phyloP scores from a whole-genome alignment of 1,140 invertebrate species.

The Meloidogyne hapla region DNA sequence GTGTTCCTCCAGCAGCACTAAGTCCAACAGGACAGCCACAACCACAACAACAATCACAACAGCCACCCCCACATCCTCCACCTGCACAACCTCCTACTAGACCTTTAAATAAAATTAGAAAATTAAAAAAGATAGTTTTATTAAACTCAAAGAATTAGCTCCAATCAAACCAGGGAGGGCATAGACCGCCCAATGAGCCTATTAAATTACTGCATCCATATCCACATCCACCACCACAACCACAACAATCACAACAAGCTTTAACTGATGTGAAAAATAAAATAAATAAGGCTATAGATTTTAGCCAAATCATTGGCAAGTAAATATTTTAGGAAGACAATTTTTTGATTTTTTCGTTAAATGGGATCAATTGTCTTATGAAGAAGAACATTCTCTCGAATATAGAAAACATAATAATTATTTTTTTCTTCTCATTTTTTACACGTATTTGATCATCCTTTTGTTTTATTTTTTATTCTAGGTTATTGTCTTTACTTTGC shows the following conservation, averaged over 20 bases:
- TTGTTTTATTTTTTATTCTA: not conserved
- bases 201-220: constrained; percentile 6
- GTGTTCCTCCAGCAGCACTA: constrained; percentile 3
- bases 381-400: too few species aligned
- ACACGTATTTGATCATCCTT: not conserved
- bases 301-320: not conserved
- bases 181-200: constrained; percentile 7
- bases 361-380: not conserved
- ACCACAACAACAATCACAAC: constrained; percentile 6
- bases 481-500: not conserved
- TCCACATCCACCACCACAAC: constrained; percentile 4
- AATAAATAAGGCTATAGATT: not conserved
- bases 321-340: not conserved
- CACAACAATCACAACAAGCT: constrained; percentile 22
- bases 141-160: not conserved
- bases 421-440: not conserved
- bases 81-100: constrained; percentile 8
- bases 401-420: too few species aligned
- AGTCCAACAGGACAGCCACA: not conserved
- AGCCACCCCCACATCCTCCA: not conserved
- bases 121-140: not conserved
- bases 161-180: constrained; percentile 10
- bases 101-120: not conserved
- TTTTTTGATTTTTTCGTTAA: not conserved
- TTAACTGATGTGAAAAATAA: not conserved